Percentiles rank a stretch among this genome's conserved stretches.
Evolutionary conservation across 2,797 vertebrate genomes (phyloP).

Genomic region (Echiichthys vipera): DNA sequence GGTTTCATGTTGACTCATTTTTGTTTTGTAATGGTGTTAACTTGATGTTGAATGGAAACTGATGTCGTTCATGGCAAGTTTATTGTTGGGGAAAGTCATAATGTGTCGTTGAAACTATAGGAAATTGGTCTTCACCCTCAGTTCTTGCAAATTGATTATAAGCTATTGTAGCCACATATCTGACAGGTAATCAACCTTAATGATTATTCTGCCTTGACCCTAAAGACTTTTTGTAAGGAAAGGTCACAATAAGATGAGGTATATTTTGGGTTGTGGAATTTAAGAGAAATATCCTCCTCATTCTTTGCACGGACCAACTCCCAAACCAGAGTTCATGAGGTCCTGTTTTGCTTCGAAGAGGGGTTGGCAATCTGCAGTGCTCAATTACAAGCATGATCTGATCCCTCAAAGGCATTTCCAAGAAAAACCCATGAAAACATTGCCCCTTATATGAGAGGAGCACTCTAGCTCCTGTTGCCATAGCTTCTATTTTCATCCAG

Average conservation of each 20-base stretch:
- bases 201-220: background rate
- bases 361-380: constrained; percentile 51
- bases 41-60: background rate
- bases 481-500: constrained; percentile 54
- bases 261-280: constrained; percentile 49
- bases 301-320: constrained; percentile 58
- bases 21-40: background rate
- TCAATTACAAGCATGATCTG: constrained; percentile 68
- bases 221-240: background rate
- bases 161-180: background rate
- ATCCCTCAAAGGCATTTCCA: constrained; percentile 68
- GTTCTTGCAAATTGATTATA: background rate
- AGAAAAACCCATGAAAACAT: constrained; percentile 58
- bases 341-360: constrained; percentile 56
- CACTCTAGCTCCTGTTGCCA: constrained; percentile 33
- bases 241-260: constrained; percentile 15
- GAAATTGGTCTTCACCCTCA: background rate
- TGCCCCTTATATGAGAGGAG: constrained; percentile 40
- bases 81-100: background rate
- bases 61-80: background rate
- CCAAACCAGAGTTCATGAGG: constrained; percentile 66
- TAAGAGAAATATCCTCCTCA: constrained; percentile 54
- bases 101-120: background rate
- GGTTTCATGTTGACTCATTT: constrained; percentile 11
- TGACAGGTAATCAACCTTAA: background rate